Conservation (phyloP, 2,113 vertebrate species). For the Cryptotis parvus region DNA sequence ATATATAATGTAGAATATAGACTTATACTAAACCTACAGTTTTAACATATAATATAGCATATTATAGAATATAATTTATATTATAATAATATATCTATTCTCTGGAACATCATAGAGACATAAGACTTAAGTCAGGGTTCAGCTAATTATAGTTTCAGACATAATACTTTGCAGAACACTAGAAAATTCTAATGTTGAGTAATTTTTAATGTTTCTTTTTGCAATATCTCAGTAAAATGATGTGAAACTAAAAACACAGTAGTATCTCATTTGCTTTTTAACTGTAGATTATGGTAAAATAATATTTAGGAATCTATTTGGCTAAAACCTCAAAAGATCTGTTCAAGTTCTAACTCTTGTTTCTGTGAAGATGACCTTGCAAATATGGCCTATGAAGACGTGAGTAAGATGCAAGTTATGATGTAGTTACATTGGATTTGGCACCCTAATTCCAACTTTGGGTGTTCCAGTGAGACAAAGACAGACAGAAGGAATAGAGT, state of each 20-base stretch:
- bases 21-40: not conserved
- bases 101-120: too few species aligned
- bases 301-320: not conserved
- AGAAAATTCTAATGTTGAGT: not conserved
- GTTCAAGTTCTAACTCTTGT: not conserved
- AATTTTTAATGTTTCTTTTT: not conserved
- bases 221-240: not conserved
- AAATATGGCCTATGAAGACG: not conserved
- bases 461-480: not conserved
- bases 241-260: not conserved
- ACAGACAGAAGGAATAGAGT: not conserved
- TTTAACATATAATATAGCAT: not conserved
- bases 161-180: not conserved
- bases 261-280: constrained; percentile 19
- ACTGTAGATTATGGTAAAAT: not conserved
- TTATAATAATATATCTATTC: too few species aligned
- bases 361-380: not conserved
- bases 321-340: not conserved
- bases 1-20: not conserved
- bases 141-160: constrained; percentile 28
- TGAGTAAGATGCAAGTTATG: not conserved
- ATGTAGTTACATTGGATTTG: not conserved
- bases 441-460: not conserved
- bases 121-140: not conserved
- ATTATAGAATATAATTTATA: not conserved